These are phyloP conservation scores for Linnaemya vulpina DNA, from an alignment of 2,888 invertebrate genomes.

Conservation along the genomic window DNA sequence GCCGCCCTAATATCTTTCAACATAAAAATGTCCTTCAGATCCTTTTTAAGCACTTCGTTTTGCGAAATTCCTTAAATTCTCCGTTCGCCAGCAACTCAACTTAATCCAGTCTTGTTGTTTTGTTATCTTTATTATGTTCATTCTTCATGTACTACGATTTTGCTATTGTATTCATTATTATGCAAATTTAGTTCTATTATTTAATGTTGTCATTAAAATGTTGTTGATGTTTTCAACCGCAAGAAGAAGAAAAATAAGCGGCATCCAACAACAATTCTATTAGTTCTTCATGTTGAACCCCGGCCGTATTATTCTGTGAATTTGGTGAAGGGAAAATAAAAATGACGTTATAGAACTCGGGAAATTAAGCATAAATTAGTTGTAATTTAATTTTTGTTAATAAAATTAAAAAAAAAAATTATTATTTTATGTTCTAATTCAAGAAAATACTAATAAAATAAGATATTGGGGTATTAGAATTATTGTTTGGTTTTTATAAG, in stretches of 20 bases:
- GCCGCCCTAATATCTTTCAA: background rate
- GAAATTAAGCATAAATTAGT: conserved; percentile 51
- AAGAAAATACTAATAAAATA: background rate
- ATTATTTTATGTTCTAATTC: background rate
- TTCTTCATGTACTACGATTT: background rate
- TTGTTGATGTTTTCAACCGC: conserved; percentile 69
- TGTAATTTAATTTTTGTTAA: conserved; percentile 23
- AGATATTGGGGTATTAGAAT: background rate
- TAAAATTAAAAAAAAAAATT: background rate
- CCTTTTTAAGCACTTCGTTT: background rate
- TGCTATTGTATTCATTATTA: conserved; percentile 77
- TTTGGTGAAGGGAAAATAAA: background rate
- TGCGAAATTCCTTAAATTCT: background rate
- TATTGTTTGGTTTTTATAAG: background rate
- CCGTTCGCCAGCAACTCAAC: conserved; percentile 3
- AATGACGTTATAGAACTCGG: background rate
- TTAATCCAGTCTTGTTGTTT: conserved; percentile 9
- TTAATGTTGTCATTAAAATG: conserved; percentile 77
- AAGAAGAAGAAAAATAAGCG: background rate
- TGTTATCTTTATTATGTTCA: conserved; percentile 26
- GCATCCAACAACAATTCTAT: conserved; percentile 29
- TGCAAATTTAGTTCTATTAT: conserved; percentile 79
- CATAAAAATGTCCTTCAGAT: background rate
- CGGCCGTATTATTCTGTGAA: background rate
- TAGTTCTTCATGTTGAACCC: conserved; percentile 5